Evolutionary conservation across 2,888 invertebrate species (phyloP).

Genomic region (Noctuana brunneofusca): DNA sequence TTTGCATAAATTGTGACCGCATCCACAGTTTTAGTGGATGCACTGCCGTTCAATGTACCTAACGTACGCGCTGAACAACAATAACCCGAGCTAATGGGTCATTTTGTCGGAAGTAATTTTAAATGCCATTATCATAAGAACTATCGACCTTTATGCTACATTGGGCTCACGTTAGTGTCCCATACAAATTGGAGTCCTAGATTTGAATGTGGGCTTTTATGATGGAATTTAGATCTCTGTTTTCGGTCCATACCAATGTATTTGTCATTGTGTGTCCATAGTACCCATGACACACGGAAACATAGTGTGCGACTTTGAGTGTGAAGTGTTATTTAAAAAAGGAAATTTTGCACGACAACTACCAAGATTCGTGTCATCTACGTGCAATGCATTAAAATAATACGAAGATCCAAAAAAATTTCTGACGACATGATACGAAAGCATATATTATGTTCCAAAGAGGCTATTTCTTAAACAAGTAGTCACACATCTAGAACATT

Average conservation of each 20-base stretch:
- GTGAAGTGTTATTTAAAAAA: too few species aligned
- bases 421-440: background rate
- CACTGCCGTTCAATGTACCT: background rate
- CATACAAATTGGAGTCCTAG: background rate
- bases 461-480: slow-evolving; percentile 7
- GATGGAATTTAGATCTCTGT: too few species aligned
- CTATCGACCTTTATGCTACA: slow-evolving; percentile 3
- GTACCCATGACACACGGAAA: too few species aligned
- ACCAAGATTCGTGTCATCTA: too few species aligned
- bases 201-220: too few species aligned
- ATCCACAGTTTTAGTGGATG: background rate
- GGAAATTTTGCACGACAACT: too few species aligned
- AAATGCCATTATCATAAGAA: slow-evolving; percentile 1
- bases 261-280: too few species aligned
- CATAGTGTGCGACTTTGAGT: too few species aligned
- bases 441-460: background rate
- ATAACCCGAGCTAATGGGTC: background rate
- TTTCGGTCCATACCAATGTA: too few species aligned
- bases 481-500: slow-evolving; percentile 14
- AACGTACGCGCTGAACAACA: background rate
- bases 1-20: background rate
- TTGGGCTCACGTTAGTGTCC: background rate
- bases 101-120: slow-evolving; percentile 1
- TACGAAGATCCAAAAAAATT: too few species aligned
- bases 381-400: too few species aligned